Percentiles rank a stretch among this genome's conserved stretches.
Evolutionary conservation across 2,888 invertebrate species (phyloP).

Genomic region (Tuberolachnus salignus): DNA sequence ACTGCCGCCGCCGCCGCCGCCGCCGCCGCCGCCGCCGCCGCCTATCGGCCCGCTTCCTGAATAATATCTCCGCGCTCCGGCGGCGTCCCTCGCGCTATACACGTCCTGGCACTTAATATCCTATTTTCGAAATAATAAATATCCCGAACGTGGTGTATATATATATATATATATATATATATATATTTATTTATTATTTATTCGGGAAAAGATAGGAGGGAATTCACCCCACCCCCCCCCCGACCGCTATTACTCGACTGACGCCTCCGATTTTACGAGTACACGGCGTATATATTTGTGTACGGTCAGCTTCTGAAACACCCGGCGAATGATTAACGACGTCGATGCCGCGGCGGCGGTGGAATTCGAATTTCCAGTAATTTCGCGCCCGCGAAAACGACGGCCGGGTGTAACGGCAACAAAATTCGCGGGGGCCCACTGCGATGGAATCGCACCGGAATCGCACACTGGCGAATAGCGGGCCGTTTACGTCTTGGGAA

Average conservation of each 20-base stretch:
- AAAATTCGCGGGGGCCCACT: no score
- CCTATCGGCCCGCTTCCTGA: conserved; percentile 50
- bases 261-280: no score
- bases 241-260: not conserved
- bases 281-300: no score
- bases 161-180: not conserved
- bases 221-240: not conserved
- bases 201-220: conserved; percentile 27
- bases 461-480: not conserved
- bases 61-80: not conserved
- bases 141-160: conserved; percentile 30
- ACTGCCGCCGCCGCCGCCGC: conserved; percentile 20
- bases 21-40: conserved; percentile 22
- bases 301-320: conserved; percentile 37
- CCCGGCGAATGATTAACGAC: conserved; percentile 38
- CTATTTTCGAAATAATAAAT: conserved; percentile 56
- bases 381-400: conserved; percentile 11
- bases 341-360: not conserved
- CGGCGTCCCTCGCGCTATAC: conserved; percentile 5
- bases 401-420: no score
- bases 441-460: no score
- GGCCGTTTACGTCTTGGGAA: not conserved
- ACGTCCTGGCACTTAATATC: conserved; percentile 53
- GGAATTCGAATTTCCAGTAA: conserved; percentile 37
- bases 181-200: not conserved